phyloP scores from a whole-genome alignment of 1,140 invertebrate species.

The Matsumurasca onukii region DNA sequence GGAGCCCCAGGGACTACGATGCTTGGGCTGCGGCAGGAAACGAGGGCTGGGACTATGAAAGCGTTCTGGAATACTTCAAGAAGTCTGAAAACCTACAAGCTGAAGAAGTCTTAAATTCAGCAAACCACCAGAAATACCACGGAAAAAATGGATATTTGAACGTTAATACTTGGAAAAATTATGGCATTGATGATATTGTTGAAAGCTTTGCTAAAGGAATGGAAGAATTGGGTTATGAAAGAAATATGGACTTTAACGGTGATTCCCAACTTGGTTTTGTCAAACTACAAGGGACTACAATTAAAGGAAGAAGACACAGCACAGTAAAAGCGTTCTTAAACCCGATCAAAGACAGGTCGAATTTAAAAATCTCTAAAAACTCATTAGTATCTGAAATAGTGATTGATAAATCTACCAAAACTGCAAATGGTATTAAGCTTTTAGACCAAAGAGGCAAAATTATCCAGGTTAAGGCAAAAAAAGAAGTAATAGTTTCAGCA shows the following conservation, averaged over 20 bases:
- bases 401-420: conserved; percentile 64
- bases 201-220: conserved; percentile 37
- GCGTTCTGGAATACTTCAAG: conserved; percentile 82
- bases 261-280: conserved; percentile 51
- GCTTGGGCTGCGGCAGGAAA: conserved; percentile 85
- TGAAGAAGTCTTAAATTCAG: conserved; percentile 38
- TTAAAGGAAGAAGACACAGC: conserved; percentile 70
- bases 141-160: conserved; percentile 41
- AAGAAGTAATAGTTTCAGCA: conserved; percentile 52
- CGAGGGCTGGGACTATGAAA: conserved; percentile 84
- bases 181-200: conserved; percentile 52
- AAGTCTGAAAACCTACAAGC: conserved; percentile 72
- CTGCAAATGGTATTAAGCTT: conserved; percentile 71
- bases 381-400: conserved; percentile 71
- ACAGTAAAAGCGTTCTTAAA: conserved; percentile 72
- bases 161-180: conserved; percentile 45
- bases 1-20: conserved; percentile 88
- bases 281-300: conserved; percentile 54
- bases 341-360: conserved; percentile 59
- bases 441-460: conserved; percentile 41
- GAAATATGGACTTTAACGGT: conserved; percentile 55
- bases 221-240: conserved; percentile 51
- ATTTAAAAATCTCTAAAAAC: conserved; percentile 64
- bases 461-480: conserved; percentile 28
- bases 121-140: conserved; percentile 47